phyloP scores from a whole-genome alignment of 2,797 vertebrate genomes.

The Buphagus erythrorhynchus region DNA sequence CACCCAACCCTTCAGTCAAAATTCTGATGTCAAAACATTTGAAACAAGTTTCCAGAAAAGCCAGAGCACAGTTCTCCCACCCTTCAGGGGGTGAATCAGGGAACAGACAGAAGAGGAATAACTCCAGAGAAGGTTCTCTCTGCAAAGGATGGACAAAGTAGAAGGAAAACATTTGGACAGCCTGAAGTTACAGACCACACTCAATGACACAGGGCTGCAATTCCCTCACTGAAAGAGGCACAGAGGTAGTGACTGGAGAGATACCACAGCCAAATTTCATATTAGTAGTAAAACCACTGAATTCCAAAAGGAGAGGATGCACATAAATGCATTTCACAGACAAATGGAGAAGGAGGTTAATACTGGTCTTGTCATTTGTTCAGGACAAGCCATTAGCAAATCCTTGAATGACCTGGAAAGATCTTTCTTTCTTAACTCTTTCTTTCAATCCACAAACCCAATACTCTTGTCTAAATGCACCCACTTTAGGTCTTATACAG shows the following conservation, averaged over 20 bases:
- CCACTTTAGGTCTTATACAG: background rate
- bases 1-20: background rate
- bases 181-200: background rate
- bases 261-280: background rate
- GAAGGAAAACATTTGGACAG: background rate
- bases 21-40: background rate
- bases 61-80: background rate
- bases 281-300: background rate
- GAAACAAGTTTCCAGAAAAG: background rate
- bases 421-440: background rate
- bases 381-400: background rate
- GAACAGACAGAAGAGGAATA: background rate
- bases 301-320: background rate
- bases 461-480: background rate
- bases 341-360: conserved; percentile 1
- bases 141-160: background rate
- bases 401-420: background rate
- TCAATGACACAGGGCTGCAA: background rate
- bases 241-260: background rate
- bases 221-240: background rate
- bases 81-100: background rate
- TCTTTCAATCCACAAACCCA: background rate
- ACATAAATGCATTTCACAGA: background rate
- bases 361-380: background rate
- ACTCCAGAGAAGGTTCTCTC: background rate